Conservation (phyloP, 2,888 invertebrate species). For the Tipula unca region DNA sequence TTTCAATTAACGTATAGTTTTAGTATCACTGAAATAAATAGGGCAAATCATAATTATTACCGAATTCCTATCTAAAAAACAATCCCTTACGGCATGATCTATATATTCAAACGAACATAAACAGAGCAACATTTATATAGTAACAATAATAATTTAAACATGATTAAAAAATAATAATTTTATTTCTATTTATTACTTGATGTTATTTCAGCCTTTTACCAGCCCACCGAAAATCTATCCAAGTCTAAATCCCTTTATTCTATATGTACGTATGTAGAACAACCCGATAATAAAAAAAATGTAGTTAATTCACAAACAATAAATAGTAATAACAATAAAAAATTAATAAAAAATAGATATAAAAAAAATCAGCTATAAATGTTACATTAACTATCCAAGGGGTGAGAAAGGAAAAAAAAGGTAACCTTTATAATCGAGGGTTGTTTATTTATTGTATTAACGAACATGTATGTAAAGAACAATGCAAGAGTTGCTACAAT, state of each 20-base stretch:
- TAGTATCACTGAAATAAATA: too few species aligned
- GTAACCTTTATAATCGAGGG: background rate
- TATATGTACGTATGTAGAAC: background rate
- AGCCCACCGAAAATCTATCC: background rate
- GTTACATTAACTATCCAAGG: background rate
- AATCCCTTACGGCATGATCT: background rate
- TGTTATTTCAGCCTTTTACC: slow-evolving; percentile 14
- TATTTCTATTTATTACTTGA: background rate
- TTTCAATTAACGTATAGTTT: too few species aligned
- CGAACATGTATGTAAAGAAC: background rate
- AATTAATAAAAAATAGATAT: slow-evolving; percentile 14
- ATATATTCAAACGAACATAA: background rate
- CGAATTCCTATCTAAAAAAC: too few species aligned
- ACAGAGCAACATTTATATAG: background rate
- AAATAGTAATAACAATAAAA: slow-evolving; percentile 14
- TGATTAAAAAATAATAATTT: background rate
- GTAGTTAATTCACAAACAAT: slow-evolving; percentile 2
- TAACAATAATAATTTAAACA: background rate
- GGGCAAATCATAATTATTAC: too few species aligned
- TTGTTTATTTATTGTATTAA: slow-evolving; percentile 8
- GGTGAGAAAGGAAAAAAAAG: background rate
- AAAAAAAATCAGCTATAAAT: background rate
- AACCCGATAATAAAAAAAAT: background rate
- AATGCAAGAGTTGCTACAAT: background rate
- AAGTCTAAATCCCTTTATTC: background rate